phyloP scores from a whole-genome alignment of 1,140 invertebrate species.

The Philopotamus ludificatus region DNA sequence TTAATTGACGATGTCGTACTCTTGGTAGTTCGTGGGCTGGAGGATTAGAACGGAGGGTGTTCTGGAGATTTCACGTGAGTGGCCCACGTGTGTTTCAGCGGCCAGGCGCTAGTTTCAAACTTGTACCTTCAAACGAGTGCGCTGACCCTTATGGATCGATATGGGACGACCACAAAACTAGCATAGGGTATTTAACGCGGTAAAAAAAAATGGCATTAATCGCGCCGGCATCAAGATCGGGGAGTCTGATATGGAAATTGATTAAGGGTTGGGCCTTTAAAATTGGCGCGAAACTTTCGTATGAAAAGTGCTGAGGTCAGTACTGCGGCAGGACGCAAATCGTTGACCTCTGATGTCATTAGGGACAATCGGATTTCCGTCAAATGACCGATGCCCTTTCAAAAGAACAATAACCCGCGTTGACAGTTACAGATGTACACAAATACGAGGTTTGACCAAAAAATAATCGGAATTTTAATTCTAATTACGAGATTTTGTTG shows the following conservation, averaged over 20 bases:
- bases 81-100: slow-evolving; percentile 4
- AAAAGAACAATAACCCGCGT: too few relatives aligned
- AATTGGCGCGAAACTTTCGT: too few relatives aligned
- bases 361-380: background rate
- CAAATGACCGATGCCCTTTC: too few relatives aligned
- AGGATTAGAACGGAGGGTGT: background rate
- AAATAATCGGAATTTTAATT: too few relatives aligned
- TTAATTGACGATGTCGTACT: background rate
- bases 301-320: background rate
- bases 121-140: slow-evolving; percentile 22
- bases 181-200: too few relatives aligned
- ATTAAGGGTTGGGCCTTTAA: too few relatives aligned
- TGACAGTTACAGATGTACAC: too few relatives aligned
- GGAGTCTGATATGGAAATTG: too few relatives aligned
- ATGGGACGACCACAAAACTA: background rate
- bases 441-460: too few relatives aligned
- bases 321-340: background rate
- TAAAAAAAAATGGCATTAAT: too few relatives aligned
- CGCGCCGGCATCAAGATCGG: too few relatives aligned
- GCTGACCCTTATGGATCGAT: slow-evolving; percentile 27
- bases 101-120: background rate
- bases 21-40: background rate
- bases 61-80: background rate
- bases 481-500: too few relatives aligned
- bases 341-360: background rate